phyloP scores from a whole-genome alignment of 2,888 invertebrate genomes.

The Deilephila porcellus region DNA sequence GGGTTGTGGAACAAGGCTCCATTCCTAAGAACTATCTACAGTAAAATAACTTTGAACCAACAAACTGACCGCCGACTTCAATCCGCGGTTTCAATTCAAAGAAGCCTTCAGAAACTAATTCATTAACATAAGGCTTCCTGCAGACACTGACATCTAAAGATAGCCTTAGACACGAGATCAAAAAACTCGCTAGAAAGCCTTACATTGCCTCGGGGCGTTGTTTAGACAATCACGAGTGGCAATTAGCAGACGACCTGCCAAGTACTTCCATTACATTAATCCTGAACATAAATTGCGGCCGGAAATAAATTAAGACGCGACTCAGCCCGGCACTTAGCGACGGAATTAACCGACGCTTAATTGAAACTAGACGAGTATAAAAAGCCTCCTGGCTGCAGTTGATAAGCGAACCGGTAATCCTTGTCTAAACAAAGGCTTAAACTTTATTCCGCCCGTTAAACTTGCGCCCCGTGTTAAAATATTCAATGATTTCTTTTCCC shows the following conservation, averaged over 20 bases:
- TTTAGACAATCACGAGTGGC: constrained; percentile 75
- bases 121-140: background rate
- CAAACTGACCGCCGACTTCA: background rate
- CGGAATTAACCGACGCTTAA: constrained; percentile 78
- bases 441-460: constrained; percentile 53
- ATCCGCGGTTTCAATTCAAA: background rate
- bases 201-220: constrained; percentile 42
- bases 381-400: constrained; percentile 61
- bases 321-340: constrained; percentile 77
- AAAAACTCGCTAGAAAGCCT: background rate
- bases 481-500: constrained; percentile 63
- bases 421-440: constrained; percentile 72
- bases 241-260: constrained; percentile 69
- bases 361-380: constrained; percentile 78
- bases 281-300: constrained; percentile 74
- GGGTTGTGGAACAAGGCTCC: too few relatives aligned
- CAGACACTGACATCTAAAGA: background rate
- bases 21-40: too few relatives aligned
- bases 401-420: constrained; percentile 71
- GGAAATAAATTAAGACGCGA: constrained; percentile 77
- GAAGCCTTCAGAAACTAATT: background rate
- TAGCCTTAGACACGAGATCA: background rate
- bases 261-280: constrained; percentile 77
- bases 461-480: constrained; percentile 52
- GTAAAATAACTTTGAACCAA: background rate